These are phyloP conservation scores for Tamias sibiricus DNA, from an alignment of 2,113 vertebrate genomes.

Conservation along the genomic window DNA sequence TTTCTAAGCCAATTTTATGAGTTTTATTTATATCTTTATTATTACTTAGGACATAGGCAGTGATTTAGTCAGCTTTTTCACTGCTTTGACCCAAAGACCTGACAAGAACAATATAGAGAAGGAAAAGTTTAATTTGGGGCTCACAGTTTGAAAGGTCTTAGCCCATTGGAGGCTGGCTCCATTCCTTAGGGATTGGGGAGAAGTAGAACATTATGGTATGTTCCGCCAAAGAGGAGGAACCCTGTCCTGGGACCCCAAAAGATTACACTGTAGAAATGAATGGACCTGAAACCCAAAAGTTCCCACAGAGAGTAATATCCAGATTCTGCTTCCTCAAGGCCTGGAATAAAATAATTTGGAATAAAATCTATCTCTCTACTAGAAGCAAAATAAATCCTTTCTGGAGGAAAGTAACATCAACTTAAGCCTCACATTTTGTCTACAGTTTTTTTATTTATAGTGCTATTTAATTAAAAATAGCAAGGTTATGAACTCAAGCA, in stretches of 20 bases:
- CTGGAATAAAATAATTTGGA: neutral
- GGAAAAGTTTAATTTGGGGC: too few relatives aligned
- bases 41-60: neutral
- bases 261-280: neutral
- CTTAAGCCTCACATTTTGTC: neutral
- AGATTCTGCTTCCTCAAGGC: neutral
- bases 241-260: neutral
- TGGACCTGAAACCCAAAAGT: neutral
- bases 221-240: neutral
- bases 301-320: neutral
- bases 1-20: neutral
- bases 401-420: neutral
- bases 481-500: neutral
- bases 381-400: neutral
- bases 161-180: too few relatives aligned
- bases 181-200: too few relatives aligned
- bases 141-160: too few relatives aligned
- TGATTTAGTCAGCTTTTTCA: too few relatives aligned
- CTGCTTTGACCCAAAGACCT: too few relatives aligned
- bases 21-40: neutral
- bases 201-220: too few relatives aligned
- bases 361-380: neutral
- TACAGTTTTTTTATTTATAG: neutral
- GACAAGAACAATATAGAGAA: too few relatives aligned
- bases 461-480: conserved; percentile 23